Base-by-base conservation (phyloP, 2,797 vertebrate species). In the Myripristis jacobus region DNA sequence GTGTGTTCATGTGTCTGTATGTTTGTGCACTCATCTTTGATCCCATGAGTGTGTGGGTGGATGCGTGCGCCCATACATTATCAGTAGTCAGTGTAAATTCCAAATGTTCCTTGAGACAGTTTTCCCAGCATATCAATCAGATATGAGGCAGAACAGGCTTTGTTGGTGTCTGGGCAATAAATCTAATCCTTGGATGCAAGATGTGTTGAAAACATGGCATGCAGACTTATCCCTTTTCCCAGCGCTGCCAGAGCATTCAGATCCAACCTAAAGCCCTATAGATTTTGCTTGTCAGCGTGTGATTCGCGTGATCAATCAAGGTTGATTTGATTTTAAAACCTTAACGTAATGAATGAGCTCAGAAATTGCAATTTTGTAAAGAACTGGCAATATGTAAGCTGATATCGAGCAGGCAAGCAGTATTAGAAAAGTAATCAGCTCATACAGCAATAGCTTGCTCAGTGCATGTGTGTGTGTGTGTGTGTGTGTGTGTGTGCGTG, bases 101-200 rank as follows among this genome's bases (percentile, higher is more conserved):
- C 13, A 81, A 79, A 83, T 67, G 58, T 57, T 56, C 10, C 59
- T 46, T 60, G 62, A 65, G 52, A 70, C 62, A 73, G 65, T 83
- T 53, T 63, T 64, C 47, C 56, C 1, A 41, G 55, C 51, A 29
- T 64, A 77, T 62, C 75, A 79, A 52, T 77, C 63, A 58, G 22
- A 70, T 19, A n/a, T 3, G 13, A 65, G 61, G 62, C 8, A 0
- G 54, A 62, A 19, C 46, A 48, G 34, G 54, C 22, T 46, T 60
- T 53, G 71, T 70, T 64, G 73, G 44, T 55, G 66, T 38, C 38
- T 0, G 21, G 34, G 43, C 24, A n/a, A 76, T 67, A 43, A 47
- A 73, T 71, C 59, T 61, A 64, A 60, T 31, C 52, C 48, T 66
- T 55, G 34, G 34, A 46, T 25, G 54, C 47, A 9, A 66, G 36